Conservation (phyloP, 2,113 vertebrate genomes). For the Limnothrissa miodon region DNA sequence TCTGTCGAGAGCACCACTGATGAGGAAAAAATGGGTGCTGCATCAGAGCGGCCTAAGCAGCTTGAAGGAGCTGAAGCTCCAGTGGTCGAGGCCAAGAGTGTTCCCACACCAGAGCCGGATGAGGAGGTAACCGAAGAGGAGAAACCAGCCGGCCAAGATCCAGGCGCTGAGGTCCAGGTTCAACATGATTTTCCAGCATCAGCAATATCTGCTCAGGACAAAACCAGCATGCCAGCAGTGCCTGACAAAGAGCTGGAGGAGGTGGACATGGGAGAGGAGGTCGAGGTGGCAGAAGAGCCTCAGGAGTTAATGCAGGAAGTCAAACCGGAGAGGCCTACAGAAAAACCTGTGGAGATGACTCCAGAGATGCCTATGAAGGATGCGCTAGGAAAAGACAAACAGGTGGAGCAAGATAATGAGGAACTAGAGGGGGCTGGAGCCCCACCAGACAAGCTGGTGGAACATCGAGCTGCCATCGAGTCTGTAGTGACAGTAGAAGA, state of each 20-base stretch:
- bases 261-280: slow-evolving; percentile 60
- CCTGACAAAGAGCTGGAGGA: slow-evolving; percentile 62
- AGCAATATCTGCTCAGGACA: neutral
- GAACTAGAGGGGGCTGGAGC: slow-evolving; percentile 53
- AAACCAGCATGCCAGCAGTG: neutral
- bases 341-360: neutral
- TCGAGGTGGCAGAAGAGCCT: slow-evolving; percentile 65
- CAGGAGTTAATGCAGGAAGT: slow-evolving; percentile 62
- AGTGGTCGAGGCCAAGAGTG: slow-evolving; percentile 32
- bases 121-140: slow-evolving; percentile 37
- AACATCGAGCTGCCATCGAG: slow-evolving; percentile 83
- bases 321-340: slow-evolving; percentile 32
- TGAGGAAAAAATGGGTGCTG: slow-evolving; percentile 68
- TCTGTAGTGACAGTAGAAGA: slow-evolving; percentile 96
- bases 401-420: slow-evolving; percentile 48
- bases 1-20: slow-evolving; percentile 75
- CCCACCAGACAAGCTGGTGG: slow-evolving; percentile 59
- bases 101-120: slow-evolving; percentile 33
- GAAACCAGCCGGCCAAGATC: slow-evolving; percentile 20
- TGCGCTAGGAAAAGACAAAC: slow-evolving; percentile 29
- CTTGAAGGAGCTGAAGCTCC: slow-evolving; percentile 45
- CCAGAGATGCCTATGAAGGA: neutral
- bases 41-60: slow-evolving; percentile 63
- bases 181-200: neutral
- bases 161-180: slow-evolving; percentile 19